Evolutionary conservation across 2,888 invertebrate genomes (phyloP), one percentile per base, ranked within the genome.

Genomic region (Callosobruchus maculatus): DNA sequence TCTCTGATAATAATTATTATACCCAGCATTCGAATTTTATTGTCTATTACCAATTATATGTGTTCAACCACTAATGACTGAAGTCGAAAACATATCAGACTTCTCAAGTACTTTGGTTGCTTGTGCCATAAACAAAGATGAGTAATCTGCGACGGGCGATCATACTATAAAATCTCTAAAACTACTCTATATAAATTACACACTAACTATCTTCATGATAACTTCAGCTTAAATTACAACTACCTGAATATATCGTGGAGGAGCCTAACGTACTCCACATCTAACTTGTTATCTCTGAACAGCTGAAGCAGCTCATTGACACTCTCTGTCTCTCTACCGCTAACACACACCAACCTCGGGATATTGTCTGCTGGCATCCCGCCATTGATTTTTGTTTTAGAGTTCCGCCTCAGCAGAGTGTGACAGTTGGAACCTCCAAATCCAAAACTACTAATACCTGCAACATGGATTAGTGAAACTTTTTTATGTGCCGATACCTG

Each of bases 351-450:
- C 68, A 97, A 86, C 72, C 96, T 90, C 0, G 94, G 94, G 0
- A 94, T 83, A 79, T 91, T 89, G 80, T 94, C 94, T 0, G 84
- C 82, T 0, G 93, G 92, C 21, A 90, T 92, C 0, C 79, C 80
- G 0, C 89, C 87, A 83, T 93, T 93, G 0, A 90, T 86, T 87
- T 93, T 93, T 68, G 82, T 89, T 77, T 90, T 91, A 0, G 88
- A 83, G 73, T 91, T 87, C 70, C 92, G 90, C 84, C 90, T 90
- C 13, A 95, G 84, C 70, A 95, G 84, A 20, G 91, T 88, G 81
- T 95, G 95, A 70, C 93, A 93, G 83, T 96, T 96, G 5, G 94
- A 93, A 0, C 97, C 97, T 31, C 97, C 97, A 84, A 97, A 98
- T 0, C 97, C 97, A 85, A 97, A 98, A 7, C 96, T 96, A 88